Evolutionary conservation across 2,888 invertebrate species (phyloP), one percentile per base, ranked within the genome.

Genomic region (Scaptomyza tumidula): DNA sequence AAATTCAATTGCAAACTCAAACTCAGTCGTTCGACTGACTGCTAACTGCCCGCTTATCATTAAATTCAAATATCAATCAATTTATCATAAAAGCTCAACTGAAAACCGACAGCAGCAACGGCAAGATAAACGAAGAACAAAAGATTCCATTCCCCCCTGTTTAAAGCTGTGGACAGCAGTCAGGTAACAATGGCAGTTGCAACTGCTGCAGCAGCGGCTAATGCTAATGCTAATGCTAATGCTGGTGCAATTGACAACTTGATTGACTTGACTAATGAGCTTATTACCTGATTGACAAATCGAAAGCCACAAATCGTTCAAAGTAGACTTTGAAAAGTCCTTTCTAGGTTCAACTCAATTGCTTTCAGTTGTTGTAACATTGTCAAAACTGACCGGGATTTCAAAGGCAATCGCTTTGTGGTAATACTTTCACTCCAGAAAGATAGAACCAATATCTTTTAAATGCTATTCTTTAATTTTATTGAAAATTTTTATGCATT

Each of bases 21-120:
- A 71, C 45, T 57, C 57, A 59, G 24, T 55, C 62, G 71, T 66
- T 10, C 33, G 33, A 29, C 29, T 6, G 74, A 55, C 57, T 71
- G 78, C 60, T 65, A 61, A 61, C 70, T 53, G 62, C 27, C 37
- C 66, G 80, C 68, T 78, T 84, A 82, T 80, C 86, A 85, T 85
- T 87, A 87, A 86, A 86, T 82, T 86, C 86, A 72, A 84, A 86
- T 86, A 86, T 87, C 87, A 84, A 86, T 86, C 86, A 86, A 86
- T 86, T 86, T 86, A 85, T 85, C 86, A 85, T 86, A 85, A 81
- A 71, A 80, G 49, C 52, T 58, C 39, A 50, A 64, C 46, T 7
- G 48, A 39, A 19, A 46, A 33, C 14, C 52, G 14, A 24, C 39
- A 45, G 7, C 41, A 53, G n/a, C 44, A n/a, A n/a, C n/a, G n/a